These are phyloP conservation scores for Cydia pomonella DNA, from an alignment of 1,140 invertebrate species.

Conservation along the genomic window DNA sequence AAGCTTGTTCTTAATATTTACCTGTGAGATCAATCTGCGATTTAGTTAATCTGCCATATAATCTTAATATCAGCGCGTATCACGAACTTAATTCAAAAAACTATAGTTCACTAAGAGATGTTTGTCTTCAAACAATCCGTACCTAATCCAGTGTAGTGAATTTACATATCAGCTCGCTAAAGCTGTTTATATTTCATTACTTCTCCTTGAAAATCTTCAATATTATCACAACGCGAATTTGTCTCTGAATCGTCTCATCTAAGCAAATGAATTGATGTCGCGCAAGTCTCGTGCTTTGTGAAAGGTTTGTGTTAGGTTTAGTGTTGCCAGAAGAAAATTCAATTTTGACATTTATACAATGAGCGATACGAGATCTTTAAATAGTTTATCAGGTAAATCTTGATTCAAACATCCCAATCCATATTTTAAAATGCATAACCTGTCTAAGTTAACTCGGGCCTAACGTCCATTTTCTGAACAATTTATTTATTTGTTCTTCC, in stretches of 20 bases:
- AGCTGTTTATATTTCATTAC: conserved; percentile 25
- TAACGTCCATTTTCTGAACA: no score
- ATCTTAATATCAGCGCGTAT: no score
- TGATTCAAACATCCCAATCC: no score
- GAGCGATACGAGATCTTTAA: no score
- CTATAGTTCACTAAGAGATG: not conserved
- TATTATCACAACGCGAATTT: conserved; percentile 8
- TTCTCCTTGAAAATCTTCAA: not conserved
- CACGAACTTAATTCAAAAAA: not conserved
- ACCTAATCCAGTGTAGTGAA: not conserved
- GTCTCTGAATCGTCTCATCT: not conserved
- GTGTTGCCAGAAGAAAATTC: not conserved
- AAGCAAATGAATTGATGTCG: conserved; percentile 1
- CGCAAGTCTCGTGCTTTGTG: not conserved
- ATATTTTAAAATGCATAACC: no score
- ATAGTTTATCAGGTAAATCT: no score
- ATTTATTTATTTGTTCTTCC: no score
- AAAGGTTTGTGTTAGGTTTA: not conserved
- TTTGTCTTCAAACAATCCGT: not conserved
- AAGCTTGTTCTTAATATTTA: no score
- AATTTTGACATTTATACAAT: no score
- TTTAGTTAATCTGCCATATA: no score
- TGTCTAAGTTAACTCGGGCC: no score
- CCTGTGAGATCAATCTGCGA: no score
- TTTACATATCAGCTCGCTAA: conserved; percentile 1